Evolutionary conservation across 92 coral and sea anemone genomes (phyloP).

Genomic region (Virgularia gustaviana): DNA sequence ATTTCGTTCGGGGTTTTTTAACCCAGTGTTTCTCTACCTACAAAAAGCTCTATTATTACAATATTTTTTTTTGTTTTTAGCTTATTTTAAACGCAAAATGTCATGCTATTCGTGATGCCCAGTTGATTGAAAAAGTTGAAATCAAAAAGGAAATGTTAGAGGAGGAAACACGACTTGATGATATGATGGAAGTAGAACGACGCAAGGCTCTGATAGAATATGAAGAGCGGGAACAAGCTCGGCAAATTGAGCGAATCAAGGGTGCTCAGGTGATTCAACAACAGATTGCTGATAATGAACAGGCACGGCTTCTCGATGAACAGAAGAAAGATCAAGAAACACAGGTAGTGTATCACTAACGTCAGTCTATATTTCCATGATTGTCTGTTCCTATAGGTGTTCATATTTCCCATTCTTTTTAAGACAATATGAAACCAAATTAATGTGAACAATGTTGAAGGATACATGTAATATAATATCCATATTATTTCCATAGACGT

Average conservation of each 20-base stretch:
- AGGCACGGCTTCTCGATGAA: conserved; percentile 76
- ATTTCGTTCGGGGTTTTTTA: too few species aligned
- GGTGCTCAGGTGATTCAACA: conserved; percentile 85
- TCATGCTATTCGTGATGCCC: conserved; percentile 99
- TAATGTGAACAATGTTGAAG: too few species aligned
- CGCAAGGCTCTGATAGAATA: conserved; percentile 75
- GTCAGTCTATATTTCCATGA: too few species aligned
- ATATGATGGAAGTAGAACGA: conserved; percentile 98
- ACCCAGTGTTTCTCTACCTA: too few species aligned
- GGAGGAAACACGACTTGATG: conserved; percentile 92
- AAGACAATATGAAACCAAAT: too few species aligned
- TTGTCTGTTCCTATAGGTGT: too few species aligned
- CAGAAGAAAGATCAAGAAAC: conserved; percentile 97
- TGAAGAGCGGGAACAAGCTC: conserved; percentile 78
- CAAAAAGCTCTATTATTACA: neutral
- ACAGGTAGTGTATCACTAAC: too few species aligned
- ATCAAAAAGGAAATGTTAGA: conserved; percentile 84
- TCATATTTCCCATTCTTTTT: too few species aligned
- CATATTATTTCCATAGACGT: too few species aligned
- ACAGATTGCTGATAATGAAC: conserved; percentile 81
- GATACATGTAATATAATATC: too few species aligned
- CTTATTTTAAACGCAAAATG: conserved; percentile 95
- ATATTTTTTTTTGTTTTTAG: conserved; percentile 37
- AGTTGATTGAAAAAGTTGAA: conserved; percentile 93
- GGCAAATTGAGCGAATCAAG: conserved; percentile 74